Conservation (phyloP, 2,113 vertebrate genomes). For the Eulacestoma nigropectus region DNA sequence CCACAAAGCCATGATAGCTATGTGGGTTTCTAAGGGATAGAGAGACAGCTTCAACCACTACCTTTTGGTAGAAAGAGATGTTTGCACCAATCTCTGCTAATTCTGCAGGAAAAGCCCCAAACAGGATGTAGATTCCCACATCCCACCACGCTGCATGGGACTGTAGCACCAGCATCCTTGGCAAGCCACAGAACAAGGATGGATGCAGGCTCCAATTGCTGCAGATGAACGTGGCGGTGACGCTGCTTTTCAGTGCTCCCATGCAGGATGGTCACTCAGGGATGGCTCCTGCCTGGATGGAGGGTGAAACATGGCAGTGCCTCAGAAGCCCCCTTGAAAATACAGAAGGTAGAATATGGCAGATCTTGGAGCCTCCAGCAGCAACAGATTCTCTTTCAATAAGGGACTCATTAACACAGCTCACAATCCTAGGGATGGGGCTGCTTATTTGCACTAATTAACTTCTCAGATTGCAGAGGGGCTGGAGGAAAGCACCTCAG, state of each 20-base stretch:
- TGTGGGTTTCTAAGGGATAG: not conserved
- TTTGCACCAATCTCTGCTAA: not conserved
- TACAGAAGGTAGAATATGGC: not conserved
- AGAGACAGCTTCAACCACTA: not conserved
- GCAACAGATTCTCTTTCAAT: not conserved
- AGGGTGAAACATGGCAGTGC: not conserved
- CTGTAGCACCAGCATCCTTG: not conserved
- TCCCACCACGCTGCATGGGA: rapidly evolving
- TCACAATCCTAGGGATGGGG: not conserved
- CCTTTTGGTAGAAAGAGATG: not conserved
- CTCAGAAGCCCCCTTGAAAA: not conserved
- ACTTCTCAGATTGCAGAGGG: not conserved
- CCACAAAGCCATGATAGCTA: not conserved
- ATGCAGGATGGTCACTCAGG: not conserved
- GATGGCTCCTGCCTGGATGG: not conserved
- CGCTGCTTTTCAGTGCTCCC: not conserved
- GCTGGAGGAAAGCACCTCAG: not conserved
- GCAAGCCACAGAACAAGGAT: not conserved
- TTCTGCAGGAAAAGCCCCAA: not conserved
- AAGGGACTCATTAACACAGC: not conserved
- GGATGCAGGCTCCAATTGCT: rapidly evolving
- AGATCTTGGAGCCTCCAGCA: not conserved
- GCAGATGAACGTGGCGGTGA: rapidly evolving
- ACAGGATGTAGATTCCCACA: not conserved
- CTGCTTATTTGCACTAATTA: not conserved